These are phyloP conservation scores for Zootermopsis nevadensis DNA, from an alignment of 2,888 invertebrate genomes.

Conservation along the genomic window DNA sequence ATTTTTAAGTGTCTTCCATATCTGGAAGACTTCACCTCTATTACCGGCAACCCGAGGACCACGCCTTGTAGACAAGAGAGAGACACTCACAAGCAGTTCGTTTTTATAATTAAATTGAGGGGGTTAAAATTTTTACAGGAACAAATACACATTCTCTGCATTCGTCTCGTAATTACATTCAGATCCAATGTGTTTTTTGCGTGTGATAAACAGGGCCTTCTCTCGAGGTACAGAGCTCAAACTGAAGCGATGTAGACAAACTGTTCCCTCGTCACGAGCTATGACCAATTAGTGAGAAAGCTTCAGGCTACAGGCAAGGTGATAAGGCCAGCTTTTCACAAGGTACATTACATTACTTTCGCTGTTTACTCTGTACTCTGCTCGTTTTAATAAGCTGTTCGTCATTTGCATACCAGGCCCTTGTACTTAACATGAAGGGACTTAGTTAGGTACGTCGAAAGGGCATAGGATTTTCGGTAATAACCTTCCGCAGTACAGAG, in stretches of 20 bases:
- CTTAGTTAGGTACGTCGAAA: no score
- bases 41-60: no score
- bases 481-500: no score
- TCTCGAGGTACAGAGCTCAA: neutral
- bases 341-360: neutral
- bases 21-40: no score
- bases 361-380: neutral
- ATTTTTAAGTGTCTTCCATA: no score
- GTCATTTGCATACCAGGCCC: neutral
- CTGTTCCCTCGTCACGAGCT: conserved; percentile 1
- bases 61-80: no score
- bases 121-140: neutral
- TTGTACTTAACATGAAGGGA: no score
- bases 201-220: neutral
- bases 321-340: neutral
- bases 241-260: neutral
- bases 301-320: neutral
- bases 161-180: neutral
- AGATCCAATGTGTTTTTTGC: neutral
- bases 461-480: no score
- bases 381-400: neutral
- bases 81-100: neutral
- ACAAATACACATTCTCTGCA: neutral
- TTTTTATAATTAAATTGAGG: neutral
- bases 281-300: conserved; percentile 25